Evolutionary conservation across 2,888 invertebrate genomes (phyloP).

Genomic region (Drosophila recens): DNA sequence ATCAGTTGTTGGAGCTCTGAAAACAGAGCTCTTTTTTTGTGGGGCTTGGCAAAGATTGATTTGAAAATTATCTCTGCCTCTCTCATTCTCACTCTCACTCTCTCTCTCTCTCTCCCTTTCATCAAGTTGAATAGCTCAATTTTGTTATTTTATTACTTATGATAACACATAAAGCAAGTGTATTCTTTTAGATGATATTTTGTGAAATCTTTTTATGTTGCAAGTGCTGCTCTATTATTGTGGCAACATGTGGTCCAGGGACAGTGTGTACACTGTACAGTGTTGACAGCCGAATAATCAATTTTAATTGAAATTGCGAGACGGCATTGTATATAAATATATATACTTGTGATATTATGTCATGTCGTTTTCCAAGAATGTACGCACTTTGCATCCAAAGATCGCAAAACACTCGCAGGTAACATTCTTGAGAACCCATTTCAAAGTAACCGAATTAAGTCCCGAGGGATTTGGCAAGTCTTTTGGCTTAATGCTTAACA

Average conservation of each 20-base stretch:
- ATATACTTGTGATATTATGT: conserved; percentile 55
- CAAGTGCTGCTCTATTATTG: conserved; percentile 47
- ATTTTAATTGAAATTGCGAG: conserved; percentile 67
- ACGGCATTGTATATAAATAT: background rate
- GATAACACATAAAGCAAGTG: conserved; percentile 26
- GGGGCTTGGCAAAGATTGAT: conserved; percentile 22
- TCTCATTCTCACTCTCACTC: background rate
- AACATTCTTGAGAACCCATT: conserved; percentile 48
- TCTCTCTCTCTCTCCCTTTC: background rate
- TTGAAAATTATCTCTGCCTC: background rate
- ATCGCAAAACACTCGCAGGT: conserved; percentile 49
- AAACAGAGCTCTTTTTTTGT: conserved; percentile 16
- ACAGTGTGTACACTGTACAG: conserved; percentile 49
- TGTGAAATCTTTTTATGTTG: conserved; percentile 9
- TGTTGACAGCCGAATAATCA: conserved; percentile 69
- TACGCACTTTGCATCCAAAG: conserved; percentile 19
- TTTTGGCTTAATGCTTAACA: conserved; percentile 57
- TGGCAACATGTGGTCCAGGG: conserved; percentile 60
- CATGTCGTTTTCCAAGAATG: conserved; percentile 64
- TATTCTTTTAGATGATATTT: conserved; percentile 13
- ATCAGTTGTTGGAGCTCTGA: conserved; percentile 25
- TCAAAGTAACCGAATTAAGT: conserved; percentile 25
- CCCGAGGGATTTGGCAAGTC: conserved; percentile 37
- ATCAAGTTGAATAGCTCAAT: conserved; percentile 20
- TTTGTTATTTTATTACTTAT: conserved; percentile 24